Base-by-base conservation (phyloP, 2,888 invertebrate genomes). In the Lomographa bimaculata region DNA sequence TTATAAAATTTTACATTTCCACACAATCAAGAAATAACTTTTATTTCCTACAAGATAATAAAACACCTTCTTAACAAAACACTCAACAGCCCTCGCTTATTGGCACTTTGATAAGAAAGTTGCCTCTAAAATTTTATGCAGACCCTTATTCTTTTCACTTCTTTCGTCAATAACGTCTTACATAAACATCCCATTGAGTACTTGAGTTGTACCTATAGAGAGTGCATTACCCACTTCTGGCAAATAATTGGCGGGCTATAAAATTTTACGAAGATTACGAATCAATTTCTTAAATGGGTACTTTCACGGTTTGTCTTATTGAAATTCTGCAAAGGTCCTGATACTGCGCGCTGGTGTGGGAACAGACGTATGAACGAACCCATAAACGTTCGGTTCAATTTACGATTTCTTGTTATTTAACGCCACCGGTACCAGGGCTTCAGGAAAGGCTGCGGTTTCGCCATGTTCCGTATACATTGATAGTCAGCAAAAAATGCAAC, bases 341-440 rank as follows among this genome's bases (percentile, higher is more conserved):
- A 67, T 64, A 72, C 60, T 14, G 14, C 14, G 14, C 14, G 4
- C 14, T 58, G 61, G 66, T 71, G 75, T 75, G 78, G 68, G 71
- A 76, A 39, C 39, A 16, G n/a, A 10, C 14, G 33, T 23, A 33
- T 11, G 20, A 39, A 37, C 8, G 28, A 74, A 59, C 57, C 64
- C 65, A 74, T 76, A 77, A 77, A 77, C 60, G 69, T n/a, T 66
- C 66, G 46, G 45, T 48, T 51, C 51, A 38, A 56, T 79, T 79
- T 79, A 79, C 63, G 74, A 75, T 64, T 73, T 71, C 71, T 67
- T 63, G 77, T 77, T 72, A 73, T 64, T 68, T 59, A 51, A 59
- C 61, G 48, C 56, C 57, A 46, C 52, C 41, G 56, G 52, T 35
- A 55, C 54, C 48, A 44, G 44, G 42, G 50, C 8, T 28, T 27